phyloP scores from a whole-genome alignment of 2,888 invertebrate genomes.

The Lymantria dispar region DNA sequence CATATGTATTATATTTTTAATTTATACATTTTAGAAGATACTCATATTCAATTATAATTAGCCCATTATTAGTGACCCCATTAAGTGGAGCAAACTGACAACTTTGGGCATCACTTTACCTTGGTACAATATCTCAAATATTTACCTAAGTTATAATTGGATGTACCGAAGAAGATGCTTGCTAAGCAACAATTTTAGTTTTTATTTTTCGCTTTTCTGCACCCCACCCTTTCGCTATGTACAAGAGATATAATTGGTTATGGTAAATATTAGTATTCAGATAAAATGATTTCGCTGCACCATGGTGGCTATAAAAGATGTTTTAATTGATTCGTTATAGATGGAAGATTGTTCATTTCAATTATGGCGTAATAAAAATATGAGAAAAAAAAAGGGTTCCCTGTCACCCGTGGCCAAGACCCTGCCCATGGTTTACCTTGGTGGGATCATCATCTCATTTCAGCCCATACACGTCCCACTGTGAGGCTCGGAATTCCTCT shows the following conservation, averaged over 20 bases:
- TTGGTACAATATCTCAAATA: conserved; percentile 45
- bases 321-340: not conserved
- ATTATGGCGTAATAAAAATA: no score
- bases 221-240: conserved; percentile 15
- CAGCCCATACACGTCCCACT: no score
- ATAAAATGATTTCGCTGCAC: conserved; percentile 1
- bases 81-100: not conserved
- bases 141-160: conserved; percentile 67
- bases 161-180: conserved; percentile 47
- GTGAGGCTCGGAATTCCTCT: no score
- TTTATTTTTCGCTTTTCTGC: conserved; percentile 7
- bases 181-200: conserved; percentile 40
- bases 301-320: not conserved
- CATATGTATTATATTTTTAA: no score
- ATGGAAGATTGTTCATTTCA: no score
- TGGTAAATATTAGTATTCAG: conserved; percentile 18
- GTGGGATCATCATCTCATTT: no score
- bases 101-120: conserved; percentile 33
- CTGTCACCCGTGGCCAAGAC: no score
- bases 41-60: no score
- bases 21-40: no score
- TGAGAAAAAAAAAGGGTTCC: no score
- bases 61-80: no score
- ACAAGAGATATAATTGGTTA: conserved; percentile 17
- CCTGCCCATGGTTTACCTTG: no score